Conservation (phyloP, 53 echinoderm and acorn worm genomes). For the Hippasteria phrygiana region DNA sequence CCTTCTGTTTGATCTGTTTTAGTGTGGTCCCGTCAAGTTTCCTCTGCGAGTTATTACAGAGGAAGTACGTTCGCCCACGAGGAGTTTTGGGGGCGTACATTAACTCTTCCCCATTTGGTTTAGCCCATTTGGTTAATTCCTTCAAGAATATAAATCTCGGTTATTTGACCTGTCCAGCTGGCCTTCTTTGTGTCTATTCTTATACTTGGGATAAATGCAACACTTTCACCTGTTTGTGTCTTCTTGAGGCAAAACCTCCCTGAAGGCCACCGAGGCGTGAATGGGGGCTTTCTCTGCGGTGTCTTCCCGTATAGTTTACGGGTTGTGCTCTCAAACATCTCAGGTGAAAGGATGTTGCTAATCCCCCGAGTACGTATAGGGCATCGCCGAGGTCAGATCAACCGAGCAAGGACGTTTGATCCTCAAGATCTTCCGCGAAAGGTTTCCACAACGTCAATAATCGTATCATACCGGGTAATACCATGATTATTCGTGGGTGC, state of each 20-base stretch:
- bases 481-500: too few relatives aligned
- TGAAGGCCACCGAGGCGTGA: slow-evolving; percentile 33
- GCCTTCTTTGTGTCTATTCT: too few relatives aligned
- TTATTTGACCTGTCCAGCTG: too few relatives aligned
- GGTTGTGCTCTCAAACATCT: slow-evolving; percentile 40
- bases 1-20: too few relatives aligned
- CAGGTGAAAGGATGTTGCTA: slow-evolving; percentile 20
- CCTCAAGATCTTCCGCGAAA: background rate
- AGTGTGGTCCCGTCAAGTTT: too few relatives aligned
- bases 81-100: too few relatives aligned
- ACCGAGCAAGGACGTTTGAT: background rate
- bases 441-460: too few relatives aligned
- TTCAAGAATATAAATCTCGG: too few relatives aligned
- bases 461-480: background rate
- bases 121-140: too few relatives aligned
- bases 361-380: background rate
- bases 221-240: slow-evolving; percentile 7
- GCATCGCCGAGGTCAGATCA: slow-evolving; percentile 1
- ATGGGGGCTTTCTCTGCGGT: slow-evolving; percentile 4
- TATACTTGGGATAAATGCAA: background rate
- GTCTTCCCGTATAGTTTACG: slow-evolving; percentile 43
- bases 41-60: too few relatives aligned
- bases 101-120: too few relatives aligned
- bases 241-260: background rate
- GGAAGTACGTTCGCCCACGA: too few relatives aligned